Evolutionary conservation across 2,888 invertebrate genomes (phyloP).

Genomic region (Biston betularia): DNA sequence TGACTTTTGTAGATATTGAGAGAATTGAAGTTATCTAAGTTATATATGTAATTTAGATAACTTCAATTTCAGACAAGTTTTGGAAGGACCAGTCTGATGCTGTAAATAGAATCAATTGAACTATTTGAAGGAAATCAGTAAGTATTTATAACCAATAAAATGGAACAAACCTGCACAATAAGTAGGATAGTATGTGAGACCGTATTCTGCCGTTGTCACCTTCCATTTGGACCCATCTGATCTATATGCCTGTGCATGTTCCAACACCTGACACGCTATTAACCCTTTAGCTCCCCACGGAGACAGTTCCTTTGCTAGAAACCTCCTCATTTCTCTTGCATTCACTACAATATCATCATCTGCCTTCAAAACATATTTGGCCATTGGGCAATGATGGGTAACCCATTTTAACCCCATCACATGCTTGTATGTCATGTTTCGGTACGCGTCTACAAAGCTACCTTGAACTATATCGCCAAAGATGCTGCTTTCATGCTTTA

Average conservation of each 20-base stretch:
- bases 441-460: slow-evolving; percentile 91
- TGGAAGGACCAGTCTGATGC: no score
- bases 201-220: slow-evolving; percentile 89
- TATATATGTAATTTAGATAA: no score
- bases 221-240: slow-evolving; percentile 91
- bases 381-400: slow-evolving; percentile 88
- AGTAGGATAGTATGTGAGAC: slow-evolving; percentile 88
- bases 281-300: slow-evolving; percentile 87
- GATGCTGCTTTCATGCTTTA: slow-evolving; percentile 83
- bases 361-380: slow-evolving; percentile 89
- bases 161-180: slow-evolving; percentile 89
- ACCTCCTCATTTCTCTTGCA: slow-evolving; percentile 86
- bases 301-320: slow-evolving; percentile 85
- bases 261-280: slow-evolving; percentile 87
- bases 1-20: no score
- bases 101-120: no score
- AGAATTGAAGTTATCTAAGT: no score
- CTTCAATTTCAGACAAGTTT: no score
- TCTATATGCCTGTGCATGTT: slow-evolving; percentile 84
- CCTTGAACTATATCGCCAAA: slow-evolving; percentile 92
- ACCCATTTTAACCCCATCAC: slow-evolving; percentile 94
- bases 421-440: slow-evolving; percentile 94
- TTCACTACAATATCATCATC: slow-evolving; percentile 93
- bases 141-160: background rate
- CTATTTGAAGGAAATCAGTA: no score